Percentiles rank a stretch among this genome's conserved stretches.
Evolutionary conservation across 2,113 vertebrate genomes (phyloP).

Genomic region (Megaleporinus macrocephalus): DNA sequence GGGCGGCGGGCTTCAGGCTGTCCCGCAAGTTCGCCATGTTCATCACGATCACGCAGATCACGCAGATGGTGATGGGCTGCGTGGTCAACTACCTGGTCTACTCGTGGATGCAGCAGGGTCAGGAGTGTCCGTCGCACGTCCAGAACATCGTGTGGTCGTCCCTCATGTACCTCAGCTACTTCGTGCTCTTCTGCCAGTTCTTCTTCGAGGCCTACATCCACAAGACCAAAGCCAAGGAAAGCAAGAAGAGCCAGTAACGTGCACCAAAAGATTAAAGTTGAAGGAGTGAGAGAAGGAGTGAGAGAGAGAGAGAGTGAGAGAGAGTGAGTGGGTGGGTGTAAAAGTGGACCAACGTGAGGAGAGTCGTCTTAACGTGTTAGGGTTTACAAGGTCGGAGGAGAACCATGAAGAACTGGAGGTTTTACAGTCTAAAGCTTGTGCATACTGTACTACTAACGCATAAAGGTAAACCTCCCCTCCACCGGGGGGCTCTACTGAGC

Average conservation of each 20-base stretch:
- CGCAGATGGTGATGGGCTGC: constrained; percentile 97
- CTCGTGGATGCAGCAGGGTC: constrained; percentile 97
- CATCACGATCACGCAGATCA: constrained; percentile 98
- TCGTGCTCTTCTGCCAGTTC: constrained; percentile 98
- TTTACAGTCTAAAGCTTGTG: constrained; percentile 62
- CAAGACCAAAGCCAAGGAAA: constrained; percentile 79
- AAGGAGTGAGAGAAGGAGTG: constrained; percentile 60
- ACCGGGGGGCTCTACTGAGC: constrained; percentile 54
- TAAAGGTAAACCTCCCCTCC: constrained; percentile 58
- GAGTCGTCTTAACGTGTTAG: constrained; percentile 32
- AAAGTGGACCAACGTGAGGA: constrained; percentile 42
- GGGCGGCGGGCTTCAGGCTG: constrained; percentile 93
- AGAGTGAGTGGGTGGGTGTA: constrained; percentile 10
- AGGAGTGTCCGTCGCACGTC: constrained; percentile 93
- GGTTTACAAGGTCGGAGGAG: constrained; percentile 35
- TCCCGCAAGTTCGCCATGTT: constrained; percentile 98
- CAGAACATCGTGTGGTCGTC: constrained; percentile 99
- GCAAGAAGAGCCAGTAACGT: constrained; percentile 72
- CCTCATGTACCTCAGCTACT: constrained; percentile 99
- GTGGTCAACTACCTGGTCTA: constrained; percentile 98
- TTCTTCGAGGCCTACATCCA: constrained; percentile 95
- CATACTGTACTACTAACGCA: constrained; percentile 69
- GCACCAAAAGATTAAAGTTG: constrained; percentile 51
- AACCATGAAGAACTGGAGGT: constrained; percentile 33
- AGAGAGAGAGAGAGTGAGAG: constrained; percentile 63